These are phyloP conservation scores for Schlechtendalia chinensis DNA, from an alignment of 1,140 invertebrate genomes.

Conservation along the genomic window DNA sequence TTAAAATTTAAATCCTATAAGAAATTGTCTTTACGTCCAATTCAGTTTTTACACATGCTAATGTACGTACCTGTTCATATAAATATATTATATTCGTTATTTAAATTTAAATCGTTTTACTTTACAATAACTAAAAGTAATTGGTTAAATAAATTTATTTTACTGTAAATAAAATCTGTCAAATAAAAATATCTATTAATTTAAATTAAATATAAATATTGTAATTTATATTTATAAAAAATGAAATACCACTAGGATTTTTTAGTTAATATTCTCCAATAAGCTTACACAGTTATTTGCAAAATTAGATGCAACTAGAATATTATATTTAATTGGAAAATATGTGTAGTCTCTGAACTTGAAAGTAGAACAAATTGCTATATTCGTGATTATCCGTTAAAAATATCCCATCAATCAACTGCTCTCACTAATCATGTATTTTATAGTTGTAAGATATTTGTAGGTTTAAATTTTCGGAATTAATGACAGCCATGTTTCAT, in stretches of 20 bases:
- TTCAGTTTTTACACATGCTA: background rate
- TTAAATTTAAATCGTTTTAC: no score
- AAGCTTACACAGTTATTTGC: background rate
- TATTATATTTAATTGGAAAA: constrained; percentile 18
- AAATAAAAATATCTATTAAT: background rate
- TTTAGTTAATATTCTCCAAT: background rate
- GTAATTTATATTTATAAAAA: background rate
- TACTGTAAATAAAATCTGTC: background rate
- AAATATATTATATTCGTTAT: no score
- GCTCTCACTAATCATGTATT: background rate
- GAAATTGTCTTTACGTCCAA: background rate
- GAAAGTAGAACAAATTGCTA: constrained; percentile 45
- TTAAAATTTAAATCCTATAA: no score
- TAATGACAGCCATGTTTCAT: no score
- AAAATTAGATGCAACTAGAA: constrained; percentile 6
- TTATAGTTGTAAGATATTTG: background rate
- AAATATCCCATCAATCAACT: background rate
- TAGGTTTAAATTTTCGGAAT: no score
- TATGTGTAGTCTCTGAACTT: background rate
- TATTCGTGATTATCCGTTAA: constrained; percentile 22
- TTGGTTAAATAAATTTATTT: background rate
- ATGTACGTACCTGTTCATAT: no score
- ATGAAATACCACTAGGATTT: background rate
- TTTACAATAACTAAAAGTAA: no score
- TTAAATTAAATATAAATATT: no score